Percentiles rank a stretch among this genome's conserved stretches.
Conservation (phyloP, 2,113 vertebrate genomes). For the Taxidea taxus region DNA sequence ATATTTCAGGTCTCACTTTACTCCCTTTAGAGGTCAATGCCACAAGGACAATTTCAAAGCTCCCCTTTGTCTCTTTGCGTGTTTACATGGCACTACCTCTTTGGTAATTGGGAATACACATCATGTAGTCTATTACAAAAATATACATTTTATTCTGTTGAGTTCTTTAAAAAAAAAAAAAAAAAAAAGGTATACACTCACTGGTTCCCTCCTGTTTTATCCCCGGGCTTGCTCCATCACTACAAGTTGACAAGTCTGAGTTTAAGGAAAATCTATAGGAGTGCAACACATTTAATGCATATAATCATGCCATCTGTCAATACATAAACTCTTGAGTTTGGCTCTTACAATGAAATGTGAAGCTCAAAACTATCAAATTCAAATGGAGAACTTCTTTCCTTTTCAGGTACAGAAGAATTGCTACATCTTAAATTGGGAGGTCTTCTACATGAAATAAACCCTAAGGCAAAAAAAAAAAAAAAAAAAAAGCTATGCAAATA, state of each 20-base stretch:
- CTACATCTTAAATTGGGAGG: not conserved
- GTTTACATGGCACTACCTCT: not conserved
- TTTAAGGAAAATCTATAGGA: conserved; percentile 18
- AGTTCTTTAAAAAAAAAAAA: not conserved
- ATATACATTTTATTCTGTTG: not conserved
- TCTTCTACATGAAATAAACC: not conserved
- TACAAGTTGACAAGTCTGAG: not conserved
- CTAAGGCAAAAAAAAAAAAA: not conserved
- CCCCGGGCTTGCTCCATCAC: not conserved
- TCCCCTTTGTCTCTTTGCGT: not conserved
- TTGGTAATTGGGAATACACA: not conserved
- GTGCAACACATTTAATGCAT: not conserved
- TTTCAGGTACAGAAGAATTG: not conserved
- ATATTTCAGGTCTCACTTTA: conserved; percentile 8
- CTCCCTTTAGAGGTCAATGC: not conserved
- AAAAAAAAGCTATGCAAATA: not conserved
- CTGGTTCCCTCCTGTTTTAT: not conserved
- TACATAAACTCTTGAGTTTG: not conserved
- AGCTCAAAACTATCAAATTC: not conserved
- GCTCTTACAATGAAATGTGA: not conserved
- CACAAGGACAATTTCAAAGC: not conserved
- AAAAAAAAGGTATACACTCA: not conserved
- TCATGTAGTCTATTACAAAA: not conserved
- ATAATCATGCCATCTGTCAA: not conserved
- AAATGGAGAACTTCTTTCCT: not conserved